Evolutionary conservation across 2,797 vertebrate species (phyloP).

Genomic region (Sebastes flavidus): DNA sequence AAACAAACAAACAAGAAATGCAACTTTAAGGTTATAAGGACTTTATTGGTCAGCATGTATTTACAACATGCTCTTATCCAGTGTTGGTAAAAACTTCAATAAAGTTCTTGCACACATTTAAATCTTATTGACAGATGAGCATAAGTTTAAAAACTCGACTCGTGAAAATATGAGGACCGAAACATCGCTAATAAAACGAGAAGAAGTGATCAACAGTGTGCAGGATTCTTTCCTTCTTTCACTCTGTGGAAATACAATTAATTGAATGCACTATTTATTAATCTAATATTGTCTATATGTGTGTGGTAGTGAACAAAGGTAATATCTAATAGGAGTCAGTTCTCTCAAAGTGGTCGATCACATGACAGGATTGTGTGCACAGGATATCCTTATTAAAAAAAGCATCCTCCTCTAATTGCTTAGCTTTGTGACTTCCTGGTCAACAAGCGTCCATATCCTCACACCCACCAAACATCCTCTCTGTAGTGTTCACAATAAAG

Average conservation of each 20-base stretch:
- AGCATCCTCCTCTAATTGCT: slow-evolving; percentile 64
- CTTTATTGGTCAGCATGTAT: background rate
- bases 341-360: slow-evolving; percentile 34
- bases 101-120: background rate
- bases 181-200: background rate
- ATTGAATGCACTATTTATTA: background rate
- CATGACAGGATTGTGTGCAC: slow-evolving; percentile 53
- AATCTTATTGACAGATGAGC: background rate
- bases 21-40: background rate
- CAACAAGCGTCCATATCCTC: slow-evolving; percentile 64
- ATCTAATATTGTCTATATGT: background rate
- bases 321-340: background rate
- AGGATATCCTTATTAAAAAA: slow-evolving; percentile 76
- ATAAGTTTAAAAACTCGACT: background rate
- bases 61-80: background rate
- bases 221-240: background rate
- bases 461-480: slow-evolving; percentile 66
- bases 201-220: background rate
- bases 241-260: background rate
- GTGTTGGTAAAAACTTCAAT: background rate
- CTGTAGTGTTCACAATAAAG: slow-evolving; percentile 12
- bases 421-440: slow-evolving; percentile 66
- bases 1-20: background rate
- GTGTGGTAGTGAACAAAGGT: background rate
- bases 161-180: background rate